These are phyloP conservation scores for Epizoanthus ramosus DNA, from an alignment of 92 coral and sea anemone species.

Conservation along the genomic window DNA sequence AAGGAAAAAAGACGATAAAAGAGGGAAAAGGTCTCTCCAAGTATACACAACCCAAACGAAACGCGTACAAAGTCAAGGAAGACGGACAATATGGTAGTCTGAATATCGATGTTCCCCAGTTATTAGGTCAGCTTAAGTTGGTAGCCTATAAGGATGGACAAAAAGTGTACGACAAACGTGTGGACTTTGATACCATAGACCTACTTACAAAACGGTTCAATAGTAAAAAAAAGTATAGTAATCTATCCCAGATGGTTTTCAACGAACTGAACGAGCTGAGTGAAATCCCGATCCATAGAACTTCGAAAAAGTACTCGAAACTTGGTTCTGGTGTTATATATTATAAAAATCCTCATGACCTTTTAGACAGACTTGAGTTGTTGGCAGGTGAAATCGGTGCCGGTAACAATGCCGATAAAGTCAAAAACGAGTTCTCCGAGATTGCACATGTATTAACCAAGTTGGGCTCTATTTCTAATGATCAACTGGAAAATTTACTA, in stretches of 20 bases:
- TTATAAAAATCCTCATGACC: neutral
- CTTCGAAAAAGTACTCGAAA: constrained; percentile 1
- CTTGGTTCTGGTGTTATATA: neutral
- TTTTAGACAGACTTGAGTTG: neutral
- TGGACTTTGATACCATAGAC: neutral
- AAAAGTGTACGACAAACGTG: constrained; percentile 34
- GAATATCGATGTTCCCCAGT: too few species aligned
- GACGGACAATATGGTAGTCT: too few species aligned
- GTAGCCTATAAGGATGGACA: constrained; percentile 18
- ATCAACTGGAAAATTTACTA: too few species aligned
- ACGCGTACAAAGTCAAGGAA: too few species aligned
- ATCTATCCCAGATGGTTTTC: neutral
- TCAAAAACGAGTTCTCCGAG: neutral
- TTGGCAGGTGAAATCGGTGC: neutral
- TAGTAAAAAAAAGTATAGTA: neutral
- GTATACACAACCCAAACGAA: too few species aligned
- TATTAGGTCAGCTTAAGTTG: constrained; percentile 10
- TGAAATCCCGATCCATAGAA: constrained; percentile 11
- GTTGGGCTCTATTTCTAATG: too few species aligned
- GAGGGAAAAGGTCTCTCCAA: too few species aligned
- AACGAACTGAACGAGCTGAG: neutral
- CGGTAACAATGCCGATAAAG: too few species aligned
- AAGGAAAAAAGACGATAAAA: too few species aligned
- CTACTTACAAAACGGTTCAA: neutral
- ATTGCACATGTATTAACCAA: too few species aligned